These are phyloP conservation scores for Bovichtus variegatus DNA, from an alignment of 2,797 vertebrate genomes.

Conservation along the genomic window DNA sequence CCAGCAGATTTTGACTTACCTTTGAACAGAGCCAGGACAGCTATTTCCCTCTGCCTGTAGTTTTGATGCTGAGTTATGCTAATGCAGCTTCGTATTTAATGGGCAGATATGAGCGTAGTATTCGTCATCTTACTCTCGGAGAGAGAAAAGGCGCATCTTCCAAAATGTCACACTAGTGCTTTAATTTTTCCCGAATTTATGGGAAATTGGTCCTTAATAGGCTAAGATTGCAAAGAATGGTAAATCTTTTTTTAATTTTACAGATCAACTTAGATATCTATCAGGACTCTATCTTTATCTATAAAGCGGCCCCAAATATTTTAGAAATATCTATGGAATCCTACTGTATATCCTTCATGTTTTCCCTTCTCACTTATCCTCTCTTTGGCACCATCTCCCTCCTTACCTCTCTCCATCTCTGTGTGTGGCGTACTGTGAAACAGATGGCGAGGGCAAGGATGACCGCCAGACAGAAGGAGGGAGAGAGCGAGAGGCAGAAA, in stretches of 20 bases:
- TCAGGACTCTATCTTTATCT: neutral
- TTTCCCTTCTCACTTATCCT: constrained; percentile 30
- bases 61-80: neutral
- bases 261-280: neutral
- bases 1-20: neutral
- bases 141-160: neutral
- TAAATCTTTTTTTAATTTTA: neutral
- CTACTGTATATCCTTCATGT: constrained; percentile 26
- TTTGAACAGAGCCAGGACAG: neutral
- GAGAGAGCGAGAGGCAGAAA: constrained; percentile 58
- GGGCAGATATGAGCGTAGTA: neutral
- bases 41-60: neutral
- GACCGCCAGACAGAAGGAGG: constrained; percentile 73
- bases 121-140: neutral
- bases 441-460: constrained; percentile 82
- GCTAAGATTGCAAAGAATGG: neutral
- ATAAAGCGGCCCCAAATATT: constrained; percentile 13
- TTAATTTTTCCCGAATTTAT: neutral
- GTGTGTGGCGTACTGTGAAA: constrained; percentile 68
- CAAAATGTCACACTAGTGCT: neutral
- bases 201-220: neutral
- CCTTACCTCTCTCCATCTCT: constrained; percentile 45
- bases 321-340: constrained; percentile 9
- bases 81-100: neutral
- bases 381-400: constrained; percentile 29